Base-by-base conservation (phyloP, 2,888 invertebrate species). In the Eristalis tenax region DNA sequence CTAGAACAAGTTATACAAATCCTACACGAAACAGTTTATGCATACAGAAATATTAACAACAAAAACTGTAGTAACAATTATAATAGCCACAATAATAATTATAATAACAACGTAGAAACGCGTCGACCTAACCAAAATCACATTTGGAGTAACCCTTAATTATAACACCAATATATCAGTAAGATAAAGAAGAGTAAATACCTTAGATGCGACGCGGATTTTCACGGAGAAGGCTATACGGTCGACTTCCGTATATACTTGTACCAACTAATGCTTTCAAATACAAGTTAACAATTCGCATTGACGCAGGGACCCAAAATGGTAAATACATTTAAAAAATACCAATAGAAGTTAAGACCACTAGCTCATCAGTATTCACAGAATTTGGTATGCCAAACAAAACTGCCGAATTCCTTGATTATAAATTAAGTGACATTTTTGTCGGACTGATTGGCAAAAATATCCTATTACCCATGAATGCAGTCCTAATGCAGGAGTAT, bases 1-100 rank as follows among this genome's bases (percentile, higher is more conserved):
- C 32, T 88, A 38, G 79, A 89, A 50, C 32, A 70, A 26, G 84
- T 86, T 0, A 84, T 88, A 18, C 68, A 84, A 75, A 84, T 88
- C 35, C 40, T 88, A 6, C 71, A 59, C 22, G 68, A 79, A 11
- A 74, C 79, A 4, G 87, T 81, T 0, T 87, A 74, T 56, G 83
- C 86, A 11, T 69, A 83, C 26, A 59, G 22, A 26, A 15, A 43
- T 15, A 43, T n/a, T 4, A 4, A 43, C 15, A 43, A 43, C n/a
- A 43, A n/a, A n/a, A n/a, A n/a, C n/a, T n/a, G 15, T 10, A 43
- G n/a, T 43, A 43, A 43, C 43, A n/a, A 4, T 43, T 18, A 35
- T 18, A 32, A 28, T 15, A 32, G 32, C 4, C 10, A 4, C 4
- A n/a, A 26, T 8, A 63, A n/a, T 43, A 43, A 43, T 43, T n/a